Evolutionary conservation across 2,797 vertebrate species (phyloP), one percentile per base, ranked within the genome.

Genomic region (Astyanax mexicanus): DNA sequence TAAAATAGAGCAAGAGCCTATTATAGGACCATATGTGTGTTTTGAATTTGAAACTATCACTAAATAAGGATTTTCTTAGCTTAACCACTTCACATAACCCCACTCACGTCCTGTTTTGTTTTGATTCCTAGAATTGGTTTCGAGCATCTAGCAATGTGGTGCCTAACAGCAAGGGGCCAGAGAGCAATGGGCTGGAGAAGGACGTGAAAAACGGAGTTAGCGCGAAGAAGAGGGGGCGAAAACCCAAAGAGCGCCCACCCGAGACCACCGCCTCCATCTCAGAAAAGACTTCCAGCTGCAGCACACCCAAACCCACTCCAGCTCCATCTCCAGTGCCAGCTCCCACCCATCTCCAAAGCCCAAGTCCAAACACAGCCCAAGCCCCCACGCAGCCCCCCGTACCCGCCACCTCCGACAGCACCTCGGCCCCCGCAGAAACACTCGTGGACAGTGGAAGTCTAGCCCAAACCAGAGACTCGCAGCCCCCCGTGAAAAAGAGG

Each of bases 101-200:
- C 23, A 23, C 1, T 44, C 23, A 23, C 1, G 44, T 65, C 4
- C 52, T 60, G 23, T 62, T 60, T 81, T 15, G 7, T 74, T 77
- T 75, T 65, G 27, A 1, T 0, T 80, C 38, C 25, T 87, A 98
- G 98, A 99, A 99, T 91, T 99, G 98, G 97, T 99, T 99, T 88
- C 95, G 95, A 37, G 93, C 96, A 47, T 93, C 95, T 1, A 88
- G 88, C 64, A 93, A 96, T 54, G 88, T 92, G 23, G 89, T 89
- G 64, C 87, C 92, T 86, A 92, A 90, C 86, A 94, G 90, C 85
- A 95, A 94, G 85, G 90, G 91, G 17, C 78, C 74, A 19, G 90
- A 94, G 17, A 87, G 89, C 81, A 86, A 89, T 45, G 74, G 79
- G 19, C 83, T 95, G 82, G 91, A 84, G 86, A 91, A 87, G 21